phyloP scores from a whole-genome alignment of 2,113 vertebrate species.

The Ploceus nigricollis region DNA sequence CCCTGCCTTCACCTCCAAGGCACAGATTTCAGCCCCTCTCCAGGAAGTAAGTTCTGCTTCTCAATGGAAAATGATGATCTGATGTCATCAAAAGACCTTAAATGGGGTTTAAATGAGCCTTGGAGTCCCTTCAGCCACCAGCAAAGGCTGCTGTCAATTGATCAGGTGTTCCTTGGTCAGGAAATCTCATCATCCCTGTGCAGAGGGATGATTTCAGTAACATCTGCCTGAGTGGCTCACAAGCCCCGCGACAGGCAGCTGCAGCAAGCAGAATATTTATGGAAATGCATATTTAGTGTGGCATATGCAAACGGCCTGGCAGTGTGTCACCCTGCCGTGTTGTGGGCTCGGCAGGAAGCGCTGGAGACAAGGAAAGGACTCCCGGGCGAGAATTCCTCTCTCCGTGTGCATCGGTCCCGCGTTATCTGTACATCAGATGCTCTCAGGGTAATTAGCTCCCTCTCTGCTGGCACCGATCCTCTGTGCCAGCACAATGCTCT shows the following conservation, averaged over 20 bases:
- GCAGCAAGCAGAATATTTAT: not conserved
- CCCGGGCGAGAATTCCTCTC: not conserved
- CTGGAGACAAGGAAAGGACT: not conserved
- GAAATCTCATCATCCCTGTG: not conserved
- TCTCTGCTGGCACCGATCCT: not conserved
- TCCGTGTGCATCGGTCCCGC: not conserved
- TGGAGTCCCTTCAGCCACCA: not conserved
- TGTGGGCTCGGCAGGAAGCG: not conserved
- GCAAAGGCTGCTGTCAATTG: not conserved
- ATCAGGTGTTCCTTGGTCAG: not conserved
- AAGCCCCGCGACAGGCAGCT: not conserved
- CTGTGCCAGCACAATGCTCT: not conserved
- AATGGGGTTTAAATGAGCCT: not conserved
- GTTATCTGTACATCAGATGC: not conserved
- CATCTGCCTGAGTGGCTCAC: not conserved
- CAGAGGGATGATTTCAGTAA: not conserved
- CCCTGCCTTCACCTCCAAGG: not conserved
- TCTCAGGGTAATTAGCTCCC: not conserved
- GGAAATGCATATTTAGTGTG: not conserved
- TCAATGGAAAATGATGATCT: not conserved
- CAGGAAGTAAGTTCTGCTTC: not conserved
- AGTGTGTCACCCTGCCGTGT: not conserved
- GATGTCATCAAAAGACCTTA: not conserved
- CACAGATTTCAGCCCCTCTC: not conserved
- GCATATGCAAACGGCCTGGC: not conserved